phyloP scores from a whole-genome alignment of 2,797 vertebrate genomes.

The Bovichtus diacanthus region DNA sequence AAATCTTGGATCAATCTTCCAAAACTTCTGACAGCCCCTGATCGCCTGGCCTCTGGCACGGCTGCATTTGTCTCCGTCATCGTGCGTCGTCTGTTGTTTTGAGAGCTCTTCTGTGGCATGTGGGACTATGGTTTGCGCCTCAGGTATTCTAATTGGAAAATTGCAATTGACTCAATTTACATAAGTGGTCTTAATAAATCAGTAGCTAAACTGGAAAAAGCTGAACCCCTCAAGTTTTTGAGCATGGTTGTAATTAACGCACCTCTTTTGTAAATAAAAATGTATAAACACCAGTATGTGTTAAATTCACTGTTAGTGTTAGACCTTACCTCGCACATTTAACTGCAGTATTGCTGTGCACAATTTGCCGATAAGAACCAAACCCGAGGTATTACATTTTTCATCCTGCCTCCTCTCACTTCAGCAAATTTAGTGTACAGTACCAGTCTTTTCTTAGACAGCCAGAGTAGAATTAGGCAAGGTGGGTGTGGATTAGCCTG shows the following conservation, averaged over 20 bases:
- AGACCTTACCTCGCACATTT: slow-evolving; percentile 45
- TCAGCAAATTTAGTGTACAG: slow-evolving; percentile 70
- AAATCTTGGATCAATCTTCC: slow-evolving; percentile 52
- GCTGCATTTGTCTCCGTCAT: slow-evolving; percentile 56
- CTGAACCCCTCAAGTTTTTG: slow-evolving; percentile 57
- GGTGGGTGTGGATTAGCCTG: slow-evolving; percentile 86
- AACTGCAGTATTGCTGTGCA: slow-evolving; percentile 52
- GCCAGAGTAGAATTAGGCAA: slow-evolving; percentile 70
- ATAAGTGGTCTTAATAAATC: slow-evolving; percentile 83
- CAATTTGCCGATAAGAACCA: slow-evolving; percentile 50
- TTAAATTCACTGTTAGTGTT: slow-evolving; percentile 24
- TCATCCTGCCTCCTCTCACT: slow-evolving; percentile 61
- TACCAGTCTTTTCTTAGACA: slow-evolving; percentile 73
- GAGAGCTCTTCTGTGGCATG: slow-evolving; percentile 55
- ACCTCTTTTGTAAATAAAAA: slow-evolving; percentile 46
- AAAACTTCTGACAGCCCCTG: slow-evolving; percentile 59
- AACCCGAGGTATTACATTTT: slow-evolving; percentile 55
- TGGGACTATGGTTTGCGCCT: slow-evolving; percentile 69
- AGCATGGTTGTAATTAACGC: slow-evolving; percentile 57
- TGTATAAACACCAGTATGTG: slow-evolving; percentile 32
- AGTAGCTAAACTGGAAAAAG: slow-evolving; percentile 69
- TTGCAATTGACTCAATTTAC: slow-evolving; percentile 79
- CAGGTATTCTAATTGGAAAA: slow-evolving; percentile 81
- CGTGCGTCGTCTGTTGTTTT: slow-evolving; percentile 68
- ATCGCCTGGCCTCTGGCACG: slow-evolving; percentile 68